Conservation (phyloP, 2,888 invertebrate genomes). For the Holacanthella duospinosa region DNA sequence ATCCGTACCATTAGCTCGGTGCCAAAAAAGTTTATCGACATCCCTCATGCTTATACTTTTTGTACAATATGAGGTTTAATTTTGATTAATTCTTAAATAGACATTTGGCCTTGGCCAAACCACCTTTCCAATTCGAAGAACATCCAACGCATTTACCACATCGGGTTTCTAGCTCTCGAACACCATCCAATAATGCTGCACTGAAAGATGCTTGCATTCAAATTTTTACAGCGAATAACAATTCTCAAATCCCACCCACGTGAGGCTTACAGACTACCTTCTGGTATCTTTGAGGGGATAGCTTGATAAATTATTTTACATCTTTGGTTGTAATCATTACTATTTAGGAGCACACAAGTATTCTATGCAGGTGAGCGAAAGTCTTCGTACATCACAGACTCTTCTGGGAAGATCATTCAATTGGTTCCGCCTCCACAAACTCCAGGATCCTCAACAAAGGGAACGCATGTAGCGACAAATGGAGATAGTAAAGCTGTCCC, state of each 20-base stretch:
- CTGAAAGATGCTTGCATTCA: background rate
- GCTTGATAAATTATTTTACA: too few species aligned
- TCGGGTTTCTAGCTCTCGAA: background rate
- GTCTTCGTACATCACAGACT: background rate
- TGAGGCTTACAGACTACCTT: background rate
- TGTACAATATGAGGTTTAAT: too few species aligned
- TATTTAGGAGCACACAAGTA: background rate
- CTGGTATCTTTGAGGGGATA: too few species aligned
- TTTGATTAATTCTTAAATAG: slow-evolving; percentile 6
- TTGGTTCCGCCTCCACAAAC: background rate
- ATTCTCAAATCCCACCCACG: background rate
- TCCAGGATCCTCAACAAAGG: too few species aligned
- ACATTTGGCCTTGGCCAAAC: slow-evolving; percentile 15
- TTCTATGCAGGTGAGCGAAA: background rate
- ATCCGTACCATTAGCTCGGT: too few species aligned
- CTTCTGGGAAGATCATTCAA: background rate
- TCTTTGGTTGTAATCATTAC: too few species aligned
- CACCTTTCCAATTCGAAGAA: slow-evolving; percentile 17
- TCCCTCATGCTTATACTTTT: too few species aligned
- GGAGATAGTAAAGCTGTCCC: background rate
- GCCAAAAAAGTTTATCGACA: too few species aligned
- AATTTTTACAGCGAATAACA: background rate
- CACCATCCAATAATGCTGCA: background rate
- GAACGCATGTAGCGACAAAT: background rate
- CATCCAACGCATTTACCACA: slow-evolving; percentile 7